A percentile compares a stretch with the other conserved stretches of the same genome.
Conservation (phyloP, 2,888 invertebrate genomes). For the Chrysodeixis includens region DNA sequence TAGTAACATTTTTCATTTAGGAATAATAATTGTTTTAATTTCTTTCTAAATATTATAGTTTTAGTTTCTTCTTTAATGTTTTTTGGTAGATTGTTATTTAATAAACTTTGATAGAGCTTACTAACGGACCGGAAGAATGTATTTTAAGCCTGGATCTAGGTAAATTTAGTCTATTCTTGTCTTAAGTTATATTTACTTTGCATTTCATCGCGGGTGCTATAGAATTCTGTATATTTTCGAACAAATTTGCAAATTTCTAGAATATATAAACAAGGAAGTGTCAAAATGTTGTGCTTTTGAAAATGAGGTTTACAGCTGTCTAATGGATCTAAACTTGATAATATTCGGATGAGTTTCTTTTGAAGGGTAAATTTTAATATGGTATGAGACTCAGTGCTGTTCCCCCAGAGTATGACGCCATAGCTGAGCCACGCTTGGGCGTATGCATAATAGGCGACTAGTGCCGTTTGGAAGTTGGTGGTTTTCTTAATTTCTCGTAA, state of each 20-base stretch:
- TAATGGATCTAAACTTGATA: not conserved
- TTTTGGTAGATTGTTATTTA: not conserved
- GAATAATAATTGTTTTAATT: not conserved
- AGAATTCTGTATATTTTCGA: not conserved
- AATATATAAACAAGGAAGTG: not conserved
- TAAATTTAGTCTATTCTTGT: no score
- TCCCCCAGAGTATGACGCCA: constrained; percentile 3
- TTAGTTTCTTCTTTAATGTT: not conserved
- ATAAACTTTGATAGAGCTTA: not conserved
- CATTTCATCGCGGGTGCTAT: not conserved
- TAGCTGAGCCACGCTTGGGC: not conserved
- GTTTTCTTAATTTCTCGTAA: not conserved
- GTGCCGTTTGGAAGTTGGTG: not conserved
- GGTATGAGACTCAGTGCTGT: not conserved
- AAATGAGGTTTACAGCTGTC: not conserved
- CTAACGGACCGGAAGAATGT: not conserved
- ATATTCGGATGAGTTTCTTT: not conserved
- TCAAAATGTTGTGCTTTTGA: not conserved
- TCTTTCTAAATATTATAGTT: not conserved
- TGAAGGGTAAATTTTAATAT: not conserved
- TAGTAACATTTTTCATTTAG: not conserved
- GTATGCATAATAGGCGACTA: not conserved
- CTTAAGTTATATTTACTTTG: not conserved
- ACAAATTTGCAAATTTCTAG: not conserved
- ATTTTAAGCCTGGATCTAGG: not conserved